Evolutionary conservation across 2,888 invertebrate species (phyloP), one percentile per base, ranked within the genome.

Genomic region (Agrotis exclamationis): DNA sequence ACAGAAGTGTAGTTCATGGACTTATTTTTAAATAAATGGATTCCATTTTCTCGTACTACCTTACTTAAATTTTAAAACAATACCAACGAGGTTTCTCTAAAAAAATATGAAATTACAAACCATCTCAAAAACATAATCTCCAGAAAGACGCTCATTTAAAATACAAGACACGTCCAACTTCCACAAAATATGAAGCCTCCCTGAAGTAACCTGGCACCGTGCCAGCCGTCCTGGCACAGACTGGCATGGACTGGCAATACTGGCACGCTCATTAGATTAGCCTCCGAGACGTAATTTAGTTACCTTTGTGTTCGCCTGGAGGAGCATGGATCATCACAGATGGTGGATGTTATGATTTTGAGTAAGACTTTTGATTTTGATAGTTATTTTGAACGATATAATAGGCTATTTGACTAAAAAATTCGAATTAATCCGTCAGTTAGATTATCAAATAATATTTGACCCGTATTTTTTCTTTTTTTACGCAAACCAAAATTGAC

Each of bases 241-340:
- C 69, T 69, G 51, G 53, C 70, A 45, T 45, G 47, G 54, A 47
- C 53, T 71, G 51, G 62, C 59, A 63, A 74, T 39, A 56, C 63
- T 22, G 54, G 54, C 45, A 45, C 5, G 20, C 60, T 74, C 79
- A 79, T 79, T 83, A 79, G 83, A 79, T 79, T 79, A 79, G 64
- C 80, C 63, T 50, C 64, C 47, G 58, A 58, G 51, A 51, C 56
- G 68, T 83, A 65, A 79, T 74, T 83, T 65, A 45, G 83, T 83
- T 79, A 62, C 53, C 74, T 82, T 67, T 79, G 63, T 82, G 51
- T 63, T 48, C n/a, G 50, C 63, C 28, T 24, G 16, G 56, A 51
- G 64, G 47, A 51, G 56, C 51, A 16, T 24, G 54, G 22, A 11
- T 28, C 20, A 64, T 62, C 83, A 47, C 54, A 67, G 33, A 45